Percentiles rank a stretch among this genome's conserved stretches.
phyloP scores from a whole-genome alignment of 1,140 invertebrate genomes.

The Listronotus oregonensis region DNA sequence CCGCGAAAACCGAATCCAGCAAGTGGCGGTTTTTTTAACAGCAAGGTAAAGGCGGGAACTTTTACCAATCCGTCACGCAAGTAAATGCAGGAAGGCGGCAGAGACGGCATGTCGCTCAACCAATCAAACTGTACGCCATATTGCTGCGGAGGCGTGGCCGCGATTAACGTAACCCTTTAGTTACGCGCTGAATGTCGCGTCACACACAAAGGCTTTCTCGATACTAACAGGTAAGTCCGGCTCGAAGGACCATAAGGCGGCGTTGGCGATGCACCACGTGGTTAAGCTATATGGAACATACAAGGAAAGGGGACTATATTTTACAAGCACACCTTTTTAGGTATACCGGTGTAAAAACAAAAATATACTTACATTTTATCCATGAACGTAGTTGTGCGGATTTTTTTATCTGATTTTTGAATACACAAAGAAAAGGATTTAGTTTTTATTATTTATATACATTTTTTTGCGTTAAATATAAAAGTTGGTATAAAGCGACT shows the following conservation, averaged over 20 bases:
- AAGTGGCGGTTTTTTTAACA: conserved; percentile 46
- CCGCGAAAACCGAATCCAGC: conserved; percentile 44
- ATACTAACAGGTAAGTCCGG: conserved; percentile 5
- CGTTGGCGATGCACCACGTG: neutral
- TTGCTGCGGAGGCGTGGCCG: conserved; percentile 50
- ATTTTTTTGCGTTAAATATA: too few species aligned
- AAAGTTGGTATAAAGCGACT: too few species aligned
- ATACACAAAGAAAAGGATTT: too few species aligned
- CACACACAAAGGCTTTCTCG: conserved; percentile 9
- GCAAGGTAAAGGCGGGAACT: conserved; percentile 41
- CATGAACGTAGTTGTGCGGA: too few species aligned
- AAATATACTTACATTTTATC: too few species aligned
- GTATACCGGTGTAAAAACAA: too few species aligned
- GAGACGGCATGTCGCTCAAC: conserved; percentile 46
- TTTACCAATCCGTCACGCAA: conserved; percentile 48
- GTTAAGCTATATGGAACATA: neutral
- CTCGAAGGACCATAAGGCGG: neutral
- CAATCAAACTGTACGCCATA: conserved; percentile 52
- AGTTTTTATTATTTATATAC: too few species aligned
- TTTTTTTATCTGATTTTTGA: too few species aligned
- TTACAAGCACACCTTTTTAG: too few species aligned
- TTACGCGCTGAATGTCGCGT: conserved; percentile 13
- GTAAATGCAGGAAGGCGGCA: conserved; percentile 49
- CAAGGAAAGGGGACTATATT: too few species aligned
- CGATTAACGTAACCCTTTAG: conserved; percentile 40